Conservation (phyloP, 2,888 invertebrate species). For the Phalera bucephala region DNA sequence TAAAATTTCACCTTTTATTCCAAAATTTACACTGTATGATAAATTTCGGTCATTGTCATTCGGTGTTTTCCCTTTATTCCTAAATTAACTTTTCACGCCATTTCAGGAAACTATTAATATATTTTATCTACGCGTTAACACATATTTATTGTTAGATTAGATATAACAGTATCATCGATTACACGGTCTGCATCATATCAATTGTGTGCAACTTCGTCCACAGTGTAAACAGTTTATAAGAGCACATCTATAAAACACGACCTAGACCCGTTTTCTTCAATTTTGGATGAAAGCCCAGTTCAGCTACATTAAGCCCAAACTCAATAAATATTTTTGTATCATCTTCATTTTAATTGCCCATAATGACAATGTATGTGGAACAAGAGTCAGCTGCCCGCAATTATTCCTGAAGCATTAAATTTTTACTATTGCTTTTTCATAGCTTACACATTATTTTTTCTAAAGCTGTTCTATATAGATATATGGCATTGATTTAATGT, state of each 20-base stretch:
- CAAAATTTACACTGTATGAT: too few species aligned
- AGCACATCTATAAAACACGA: constrained; percentile 36
- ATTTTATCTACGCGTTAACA: constrained; percentile 1
- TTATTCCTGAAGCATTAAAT: neutral
- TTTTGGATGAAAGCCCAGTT: constrained; percentile 68
- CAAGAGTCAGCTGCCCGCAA: neutral
- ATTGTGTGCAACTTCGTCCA: constrained; percentile 6
- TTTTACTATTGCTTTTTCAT: too few species aligned
- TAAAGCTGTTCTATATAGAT: too few species aligned
- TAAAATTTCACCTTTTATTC: too few species aligned
- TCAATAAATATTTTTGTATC: constrained; percentile 37
- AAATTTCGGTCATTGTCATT: too few species aligned
- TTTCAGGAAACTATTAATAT: neutral
- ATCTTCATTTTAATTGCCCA: constrained; percentile 26
- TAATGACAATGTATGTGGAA: constrained; percentile 9
- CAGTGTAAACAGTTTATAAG: constrained; percentile 17
- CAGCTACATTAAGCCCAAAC: constrained; percentile 48
- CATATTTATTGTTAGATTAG: constrained; percentile 33
- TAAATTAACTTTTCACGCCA: neutral
- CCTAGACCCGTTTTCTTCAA: constrained; percentile 66
- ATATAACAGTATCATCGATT: constrained; percentile 29
- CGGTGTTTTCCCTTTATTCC: constrained; percentile 1
- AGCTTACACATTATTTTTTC: too few species aligned
- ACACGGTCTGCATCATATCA: constrained; percentile 11
- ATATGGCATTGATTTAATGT: too few species aligned